phyloP scores from a whole-genome alignment of 2,797 vertebrate genomes.

The Setipinna tenuifilis region DNA sequence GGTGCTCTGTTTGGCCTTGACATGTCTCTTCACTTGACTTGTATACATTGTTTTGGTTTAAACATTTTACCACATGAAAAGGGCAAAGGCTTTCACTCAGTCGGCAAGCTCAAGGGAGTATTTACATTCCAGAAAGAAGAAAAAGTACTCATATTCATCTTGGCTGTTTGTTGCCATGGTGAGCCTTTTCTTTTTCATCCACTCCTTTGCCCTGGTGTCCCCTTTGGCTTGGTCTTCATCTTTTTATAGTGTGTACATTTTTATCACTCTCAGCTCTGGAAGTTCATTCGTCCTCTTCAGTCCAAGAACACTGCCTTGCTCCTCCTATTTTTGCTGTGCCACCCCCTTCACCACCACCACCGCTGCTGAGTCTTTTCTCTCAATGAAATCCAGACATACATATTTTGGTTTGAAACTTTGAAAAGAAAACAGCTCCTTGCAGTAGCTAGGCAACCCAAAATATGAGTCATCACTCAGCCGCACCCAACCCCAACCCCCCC shows the following conservation, averaged over 20 bases:
- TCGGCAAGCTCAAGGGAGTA: background rate
- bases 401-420: conserved; percentile 50
- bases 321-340: conserved; percentile 54
- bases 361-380: conserved; percentile 58
- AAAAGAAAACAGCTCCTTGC: conserved; percentile 75
- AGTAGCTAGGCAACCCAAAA: conserved; percentile 79
- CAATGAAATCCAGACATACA: conserved; percentile 75
- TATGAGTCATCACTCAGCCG: conserved; percentile 75
- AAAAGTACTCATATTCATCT: conserved; percentile 18
- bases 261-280: conserved; percentile 16
- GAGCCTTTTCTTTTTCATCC: conserved; percentile 15
- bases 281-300: conserved; percentile 21
- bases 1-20: background rate
- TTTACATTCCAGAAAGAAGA: conserved; percentile 21
- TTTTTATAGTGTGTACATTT: conserved; percentile 21
- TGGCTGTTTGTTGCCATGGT: conserved; percentile 21
- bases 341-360: conserved; percentile 26
- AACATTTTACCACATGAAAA: conserved; percentile 9
- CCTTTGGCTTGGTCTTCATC: conserved; percentile 8
- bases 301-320: conserved; percentile 39
- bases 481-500: conserved; percentile 65
- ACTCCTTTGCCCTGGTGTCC: conserved; percentile 9
- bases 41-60: background rate
- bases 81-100: background rate
- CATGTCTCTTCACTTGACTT: conserved; percentile 4